Evolutionary conservation across 2,113 vertebrate species (phyloP), one percentile per base, ranked within the genome.

Genomic region (Fregetta grallaria): DNA sequence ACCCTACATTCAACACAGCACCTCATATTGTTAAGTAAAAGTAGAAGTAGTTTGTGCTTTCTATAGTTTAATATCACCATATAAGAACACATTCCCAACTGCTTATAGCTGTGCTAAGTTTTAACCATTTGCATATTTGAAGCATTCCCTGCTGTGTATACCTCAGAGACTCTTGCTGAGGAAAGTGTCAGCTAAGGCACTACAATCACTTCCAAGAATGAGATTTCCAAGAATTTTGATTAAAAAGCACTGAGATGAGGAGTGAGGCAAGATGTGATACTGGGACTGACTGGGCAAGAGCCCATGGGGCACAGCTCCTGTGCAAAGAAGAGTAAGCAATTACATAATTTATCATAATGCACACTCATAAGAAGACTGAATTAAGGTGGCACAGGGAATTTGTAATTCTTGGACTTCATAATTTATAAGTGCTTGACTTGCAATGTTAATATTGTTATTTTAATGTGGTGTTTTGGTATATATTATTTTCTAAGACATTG

Each of bases 211-310:
- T 96, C 92, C 90, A 93, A 95, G 96, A 96, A 93, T 3, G 5
- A 80, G 55, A 56, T 61, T 95, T 96, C 94, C 81, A 92, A 74
- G 94, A 80, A 96, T 85, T 92, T 91, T 90, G 77, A 95, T 95
- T 94, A 79, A 92, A 75, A 93, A 95, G 34, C 10, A 2, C 70
- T 72, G 87, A 72, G 62, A 77, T 1, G 1, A 87, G 52, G 56
- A 86, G 40, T 36, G 77, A 93, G 66, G 47, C 73, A 94, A 97
- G 82, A 90, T 18, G 22, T 62, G 90, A 96, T 79, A 71, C 11
- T 1, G 5, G 66, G 62, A 63, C 27, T 87, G 65, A 59, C 83
- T 93, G 93, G 89, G 75, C 70, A 72, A 62, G 53, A 73, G 52
- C 49, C 85, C 67, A 66, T 10, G n/a, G 50, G 78, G 87, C 73